These are phyloP conservation scores for Prietella phreatophila DNA, from an alignment of 2,113 vertebrate species.

Conservation along the genomic window DNA sequence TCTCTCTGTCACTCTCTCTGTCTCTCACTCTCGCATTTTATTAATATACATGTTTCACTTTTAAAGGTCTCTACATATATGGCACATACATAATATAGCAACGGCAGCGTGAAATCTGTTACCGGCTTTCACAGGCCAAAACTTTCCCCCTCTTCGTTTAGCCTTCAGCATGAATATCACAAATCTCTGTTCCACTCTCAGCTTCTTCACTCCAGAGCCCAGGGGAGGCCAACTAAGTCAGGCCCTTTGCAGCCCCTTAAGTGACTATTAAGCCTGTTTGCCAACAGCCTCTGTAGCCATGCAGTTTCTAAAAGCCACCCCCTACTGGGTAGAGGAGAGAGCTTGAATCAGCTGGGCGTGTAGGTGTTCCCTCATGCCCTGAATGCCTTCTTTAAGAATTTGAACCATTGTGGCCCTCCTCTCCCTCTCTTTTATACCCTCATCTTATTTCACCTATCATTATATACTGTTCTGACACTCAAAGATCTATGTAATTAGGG, in stretches of 20 bases:
- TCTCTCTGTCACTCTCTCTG: constrained; percentile 13
- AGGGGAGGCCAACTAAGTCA: constrained; percentile 38
- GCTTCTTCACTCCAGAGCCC: constrained; percentile 38
- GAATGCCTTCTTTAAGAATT: constrained; percentile 44
- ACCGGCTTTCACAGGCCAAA: not conserved
- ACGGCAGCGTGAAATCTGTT: not conserved
- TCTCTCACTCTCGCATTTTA: too few relatives aligned
- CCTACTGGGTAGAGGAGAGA: constrained; percentile 39
- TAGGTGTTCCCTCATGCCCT: constrained; percentile 39
- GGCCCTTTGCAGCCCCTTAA: constrained; percentile 45
- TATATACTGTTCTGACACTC: not conserved
- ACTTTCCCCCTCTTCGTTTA: not conserved
- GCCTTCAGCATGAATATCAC: constrained; percentile 23
- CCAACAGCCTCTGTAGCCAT: constrained; percentile 38
- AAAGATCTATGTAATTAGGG: not conserved
- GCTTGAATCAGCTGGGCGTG: constrained; percentile 52
- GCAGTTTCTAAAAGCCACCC: constrained; percentile 47
- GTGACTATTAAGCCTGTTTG: constrained; percentile 51
- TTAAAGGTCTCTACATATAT: not conserved
- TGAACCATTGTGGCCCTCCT: constrained; percentile 15
- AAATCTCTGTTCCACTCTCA: constrained; percentile 19
- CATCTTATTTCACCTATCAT: constrained; percentile 43
- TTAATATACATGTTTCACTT: not conserved
- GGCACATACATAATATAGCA: too few relatives aligned
- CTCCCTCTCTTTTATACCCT: constrained; percentile 31